Evolutionary conservation across 1,140 invertebrate genomes (phyloP).

Genomic region (Bicyclus anynana): DNA sequence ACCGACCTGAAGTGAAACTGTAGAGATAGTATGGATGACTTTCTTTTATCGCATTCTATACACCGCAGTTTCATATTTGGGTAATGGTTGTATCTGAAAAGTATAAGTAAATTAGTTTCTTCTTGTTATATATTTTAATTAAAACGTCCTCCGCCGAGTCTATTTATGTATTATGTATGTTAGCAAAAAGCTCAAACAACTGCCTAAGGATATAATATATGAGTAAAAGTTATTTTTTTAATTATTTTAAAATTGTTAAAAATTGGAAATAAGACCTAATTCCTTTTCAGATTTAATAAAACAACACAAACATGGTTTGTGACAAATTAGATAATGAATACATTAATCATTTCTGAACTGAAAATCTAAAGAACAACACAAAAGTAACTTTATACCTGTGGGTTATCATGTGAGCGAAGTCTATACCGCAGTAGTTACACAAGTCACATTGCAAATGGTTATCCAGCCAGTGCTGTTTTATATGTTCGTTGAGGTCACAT

Average conservation of each 20-base stretch:
- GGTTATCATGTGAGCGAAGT: conserved; percentile 43
- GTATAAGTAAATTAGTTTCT: neutral
- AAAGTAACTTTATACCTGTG: conserved; percentile 49
- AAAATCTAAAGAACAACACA: neutral
- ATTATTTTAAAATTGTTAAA: too few relatives aligned
- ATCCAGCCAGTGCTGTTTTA: conserved; percentile 31
- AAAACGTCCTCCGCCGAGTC: too few relatives aligned
- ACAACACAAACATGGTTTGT: too few relatives aligned
- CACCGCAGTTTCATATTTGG: conserved; percentile 30
- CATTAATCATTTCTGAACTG: neutral
- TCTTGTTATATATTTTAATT: neutral
- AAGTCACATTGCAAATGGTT: conserved; percentile 41
- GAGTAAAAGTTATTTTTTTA: too few relatives aligned
- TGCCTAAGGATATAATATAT: too few relatives aligned
- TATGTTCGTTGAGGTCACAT: conserved; percentile 32
- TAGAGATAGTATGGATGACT: conserved; percentile 22
- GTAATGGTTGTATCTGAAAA: conserved; percentile 37
- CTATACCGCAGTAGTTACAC: conserved; percentile 40
- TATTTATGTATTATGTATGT: too few relatives aligned
- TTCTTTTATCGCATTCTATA: conserved; percentile 34
- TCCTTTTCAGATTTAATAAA: too few relatives aligned
- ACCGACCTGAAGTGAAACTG: conserved; percentile 54
- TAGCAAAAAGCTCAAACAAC: too few relatives aligned
- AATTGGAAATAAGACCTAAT: too few relatives aligned
- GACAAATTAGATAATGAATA: too few relatives aligned